phyloP scores from a whole-genome alignment of 2,888 invertebrate species.

The Graphium colonna region DNA sequence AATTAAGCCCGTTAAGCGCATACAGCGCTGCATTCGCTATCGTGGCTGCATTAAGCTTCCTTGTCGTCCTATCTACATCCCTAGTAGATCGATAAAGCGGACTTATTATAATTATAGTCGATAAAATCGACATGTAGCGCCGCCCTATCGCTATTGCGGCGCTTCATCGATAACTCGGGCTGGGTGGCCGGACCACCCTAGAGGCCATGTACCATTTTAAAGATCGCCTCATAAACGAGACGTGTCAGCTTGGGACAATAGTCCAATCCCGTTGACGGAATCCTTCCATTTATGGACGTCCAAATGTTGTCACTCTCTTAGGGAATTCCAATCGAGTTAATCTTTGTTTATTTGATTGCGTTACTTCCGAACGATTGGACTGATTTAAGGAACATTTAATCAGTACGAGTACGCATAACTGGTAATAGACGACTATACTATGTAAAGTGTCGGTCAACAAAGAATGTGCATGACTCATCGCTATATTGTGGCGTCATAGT shows the following conservation, averaged over 20 bases:
- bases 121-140: conserved; percentile 62
- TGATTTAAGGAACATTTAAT: too few relatives aligned
- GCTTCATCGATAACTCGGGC: conserved; percentile 51
- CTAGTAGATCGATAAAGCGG: conserved; percentile 48
- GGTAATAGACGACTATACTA: too few relatives aligned
- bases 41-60: conserved; percentile 48
- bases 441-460: too few relatives aligned
- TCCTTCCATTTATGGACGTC: conserved; percentile 1
- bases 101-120: conserved; percentile 62
- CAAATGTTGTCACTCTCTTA: not conserved
- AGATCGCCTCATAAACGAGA: conserved; percentile 47
- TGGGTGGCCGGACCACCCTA: conserved; percentile 63
- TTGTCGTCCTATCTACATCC: conserved; percentile 49
- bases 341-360: not conserved
- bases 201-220: conserved; percentile 28
- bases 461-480: too few relatives aligned
- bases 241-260: conserved; percentile 51
- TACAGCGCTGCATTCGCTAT: conserved; percentile 39
- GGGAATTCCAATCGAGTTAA: not conserved
- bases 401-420: too few relatives aligned
- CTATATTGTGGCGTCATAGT: too few relatives aligned
- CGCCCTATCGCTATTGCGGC: conserved; percentile 52
- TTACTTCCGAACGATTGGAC: not conserved
- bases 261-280: conserved; percentile 7
- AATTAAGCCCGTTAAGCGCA: conserved; percentile 26